These are phyloP conservation scores for Heliopora coerulea DNA, from an alignment of 92 coral and sea anemone genomes.

Conservation along the genomic window DNA sequence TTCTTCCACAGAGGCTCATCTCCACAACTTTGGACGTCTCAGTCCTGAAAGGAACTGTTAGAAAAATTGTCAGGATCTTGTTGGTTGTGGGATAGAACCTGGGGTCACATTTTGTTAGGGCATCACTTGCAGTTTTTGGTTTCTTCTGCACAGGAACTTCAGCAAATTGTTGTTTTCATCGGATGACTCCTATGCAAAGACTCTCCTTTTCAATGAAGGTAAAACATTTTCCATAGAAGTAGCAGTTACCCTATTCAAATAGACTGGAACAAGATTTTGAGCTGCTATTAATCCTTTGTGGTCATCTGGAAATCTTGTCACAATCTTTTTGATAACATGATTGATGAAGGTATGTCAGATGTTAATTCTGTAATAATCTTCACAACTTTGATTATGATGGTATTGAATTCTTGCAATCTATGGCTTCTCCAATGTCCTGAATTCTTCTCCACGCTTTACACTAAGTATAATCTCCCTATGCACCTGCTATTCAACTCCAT, in stretches of 20 bases:
- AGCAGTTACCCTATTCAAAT: conserved; percentile 39
- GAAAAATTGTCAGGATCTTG: conserved; percentile 39
- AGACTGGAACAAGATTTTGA: background rate
- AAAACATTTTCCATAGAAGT: conserved; percentile 29
- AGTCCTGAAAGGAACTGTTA: conserved; percentile 44
- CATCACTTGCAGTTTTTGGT: conserved; percentile 42
- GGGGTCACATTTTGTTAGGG: conserved; percentile 27
- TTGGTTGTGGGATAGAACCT: conserved; percentile 38
- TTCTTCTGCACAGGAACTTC: conserved; percentile 31
- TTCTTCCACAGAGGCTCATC: conserved; percentile 49
- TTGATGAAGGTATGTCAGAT: conserved; percentile 45
- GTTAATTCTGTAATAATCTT: conserved; percentile 49
- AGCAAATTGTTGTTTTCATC: conserved; percentile 39
- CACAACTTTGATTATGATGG: conserved; percentile 38
- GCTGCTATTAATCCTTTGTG: conserved; percentile 16
- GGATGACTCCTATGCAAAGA: conserved; percentile 37
- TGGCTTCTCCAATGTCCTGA: conserved; percentile 50
- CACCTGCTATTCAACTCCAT: conserved; percentile 43
- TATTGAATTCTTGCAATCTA: conserved; percentile 45
- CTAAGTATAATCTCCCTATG: conserved; percentile 43
- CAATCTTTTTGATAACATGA: conserved; percentile 38
- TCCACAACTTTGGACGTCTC: conserved; percentile 50
- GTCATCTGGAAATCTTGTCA: conserved; percentile 44
- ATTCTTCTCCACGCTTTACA: conserved; percentile 45
- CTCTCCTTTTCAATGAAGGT: conserved; percentile 29